phyloP scores from a whole-genome alignment of 2,113 vertebrate species.

The Agapornis roseicollis region DNA sequence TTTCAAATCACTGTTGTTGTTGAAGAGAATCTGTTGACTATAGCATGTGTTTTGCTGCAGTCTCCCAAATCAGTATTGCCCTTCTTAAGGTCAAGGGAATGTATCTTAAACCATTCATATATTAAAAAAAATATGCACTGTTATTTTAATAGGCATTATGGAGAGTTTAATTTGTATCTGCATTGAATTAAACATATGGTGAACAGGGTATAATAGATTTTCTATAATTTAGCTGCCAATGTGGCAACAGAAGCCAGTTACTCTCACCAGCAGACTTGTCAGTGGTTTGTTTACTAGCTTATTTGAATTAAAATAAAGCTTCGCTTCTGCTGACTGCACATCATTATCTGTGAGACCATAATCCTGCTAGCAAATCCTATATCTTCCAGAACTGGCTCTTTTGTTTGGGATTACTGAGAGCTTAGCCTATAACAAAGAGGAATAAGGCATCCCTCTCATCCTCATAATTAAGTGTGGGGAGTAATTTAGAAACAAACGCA shows the following conservation, averaged over 20 bases:
- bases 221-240: constrained; percentile 81
- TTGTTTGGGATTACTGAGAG: constrained; percentile 99
- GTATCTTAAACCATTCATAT: constrained; percentile 73
- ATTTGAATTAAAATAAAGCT: constrained; percentile 99
- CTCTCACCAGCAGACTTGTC: constrained; percentile 85
- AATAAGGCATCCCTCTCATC: constrained; percentile 98
- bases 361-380: constrained; percentile 92
- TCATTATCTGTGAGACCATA: constrained; percentile 93
- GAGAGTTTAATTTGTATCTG: constrained; percentile 82
- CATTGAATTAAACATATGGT: constrained; percentile 83
- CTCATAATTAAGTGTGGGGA: constrained; percentile 99
- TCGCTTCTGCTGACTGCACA: constrained; percentile 93
- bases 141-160: constrained; percentile 78
- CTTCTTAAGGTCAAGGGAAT: constrained; percentile 66
- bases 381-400: constrained; percentile 94
- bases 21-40: constrained; percentile 63
- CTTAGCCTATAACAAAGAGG: constrained; percentile 99
- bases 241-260: constrained; percentile 81
- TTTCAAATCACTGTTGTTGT: constrained; percentile 52
- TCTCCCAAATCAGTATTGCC: constrained; percentile 60
- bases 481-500: constrained; percentile 95
- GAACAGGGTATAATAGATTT: constrained; percentile 84
- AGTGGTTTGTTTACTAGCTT: constrained; percentile 97
- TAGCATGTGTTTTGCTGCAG: constrained; percentile 43
- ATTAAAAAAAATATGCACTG: constrained; percentile 70